Conservation (phyloP, 1,140 invertebrate species). For the Pseudomyrmex cubaensis region DNA sequence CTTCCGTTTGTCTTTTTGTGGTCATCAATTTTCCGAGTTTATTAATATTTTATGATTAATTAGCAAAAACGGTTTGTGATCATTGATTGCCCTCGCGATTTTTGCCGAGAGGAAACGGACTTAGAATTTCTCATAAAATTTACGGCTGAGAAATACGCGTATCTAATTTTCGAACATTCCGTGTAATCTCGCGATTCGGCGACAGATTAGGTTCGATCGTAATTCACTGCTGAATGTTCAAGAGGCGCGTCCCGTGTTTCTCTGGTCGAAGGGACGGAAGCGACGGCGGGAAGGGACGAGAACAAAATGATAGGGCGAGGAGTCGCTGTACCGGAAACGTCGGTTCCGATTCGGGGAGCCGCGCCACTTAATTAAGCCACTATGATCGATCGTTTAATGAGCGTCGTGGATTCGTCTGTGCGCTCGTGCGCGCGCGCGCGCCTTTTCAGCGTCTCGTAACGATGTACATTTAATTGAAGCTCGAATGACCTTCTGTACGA, state of each 20-base stretch:
- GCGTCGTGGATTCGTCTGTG: slow-evolving; percentile 35
- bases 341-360: slow-evolving; percentile 55
- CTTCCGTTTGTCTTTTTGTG: slow-evolving; percentile 28
- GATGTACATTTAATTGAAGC: slow-evolving; percentile 48
- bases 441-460: slow-evolving; percentile 29
- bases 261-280: slow-evolving; percentile 1
- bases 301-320: slow-evolving; percentile 52
- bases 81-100: too few species aligned
- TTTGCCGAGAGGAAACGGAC: background rate
- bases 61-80: too few species aligned
- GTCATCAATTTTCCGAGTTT: slow-evolving; percentile 52
- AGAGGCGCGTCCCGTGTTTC: slow-evolving; percentile 24
- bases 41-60: too few species aligned
- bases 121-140: background rate
- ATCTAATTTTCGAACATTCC: slow-evolving; percentile 13
- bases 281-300: slow-evolving; percentile 31
- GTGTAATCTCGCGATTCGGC: slow-evolving; percentile 35
- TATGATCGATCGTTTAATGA: slow-evolving; percentile 61
- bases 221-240: slow-evolving; percentile 33
- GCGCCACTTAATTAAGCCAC: slow-evolving; percentile 59
- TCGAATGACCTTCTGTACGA: slow-evolving; percentile 18
- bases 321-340: slow-evolving; percentile 57
- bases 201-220: slow-evolving; percentile 40
- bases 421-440: slow-evolving; percentile 25
- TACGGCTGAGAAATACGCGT: background rate